These are phyloP conservation scores for Fringilla coelebs DNA, from an alignment of 2,797 vertebrate species.

Conservation along the genomic window DNA sequence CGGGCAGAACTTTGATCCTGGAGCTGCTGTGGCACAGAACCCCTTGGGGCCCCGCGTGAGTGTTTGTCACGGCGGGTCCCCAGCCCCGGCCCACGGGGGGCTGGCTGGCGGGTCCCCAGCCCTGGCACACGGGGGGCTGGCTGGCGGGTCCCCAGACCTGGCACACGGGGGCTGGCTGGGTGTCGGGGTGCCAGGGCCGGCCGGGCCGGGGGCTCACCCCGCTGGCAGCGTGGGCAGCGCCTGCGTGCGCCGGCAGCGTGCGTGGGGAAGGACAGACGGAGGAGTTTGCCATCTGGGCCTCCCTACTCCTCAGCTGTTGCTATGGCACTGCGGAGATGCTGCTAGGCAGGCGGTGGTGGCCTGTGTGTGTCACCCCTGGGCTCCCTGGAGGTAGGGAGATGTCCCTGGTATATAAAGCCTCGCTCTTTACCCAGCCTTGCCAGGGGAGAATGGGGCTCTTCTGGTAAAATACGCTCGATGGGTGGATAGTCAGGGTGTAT, in stretches of 20 bases:
- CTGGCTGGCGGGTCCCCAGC: too few relatives aligned
- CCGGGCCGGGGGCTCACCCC: neutral
- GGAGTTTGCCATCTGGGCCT: constrained; percentile 69
- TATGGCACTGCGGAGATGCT: constrained; percentile 48
- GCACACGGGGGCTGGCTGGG: neutral
- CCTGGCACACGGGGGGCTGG: neutral
- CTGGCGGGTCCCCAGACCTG: neutral
- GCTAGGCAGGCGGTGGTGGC: neutral
- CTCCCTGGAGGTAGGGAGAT: neutral
- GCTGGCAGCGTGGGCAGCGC: constrained; percentile 43
- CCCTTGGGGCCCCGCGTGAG: fast-evolving
- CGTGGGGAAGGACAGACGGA: constrained; percentile 50
- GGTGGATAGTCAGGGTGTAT: neutral
- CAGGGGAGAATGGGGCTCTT: neutral
- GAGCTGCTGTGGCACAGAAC: fast-evolving
- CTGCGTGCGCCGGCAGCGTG: neutral
- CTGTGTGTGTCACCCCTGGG: neutral
- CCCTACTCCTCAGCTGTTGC: constrained; percentile 57
- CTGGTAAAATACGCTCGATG: fast-evolving
- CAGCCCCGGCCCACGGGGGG: fast-evolving
- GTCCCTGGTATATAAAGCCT: fast-evolving
- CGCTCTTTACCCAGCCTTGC: neutral
- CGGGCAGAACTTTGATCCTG: neutral
- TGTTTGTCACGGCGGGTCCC: fast-evolving
- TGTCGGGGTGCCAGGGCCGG: neutral